These are phyloP conservation scores for Aspidiotus destructor DNA, from an alignment of 2,888 invertebrate species.

Conservation along the genomic window DNA sequence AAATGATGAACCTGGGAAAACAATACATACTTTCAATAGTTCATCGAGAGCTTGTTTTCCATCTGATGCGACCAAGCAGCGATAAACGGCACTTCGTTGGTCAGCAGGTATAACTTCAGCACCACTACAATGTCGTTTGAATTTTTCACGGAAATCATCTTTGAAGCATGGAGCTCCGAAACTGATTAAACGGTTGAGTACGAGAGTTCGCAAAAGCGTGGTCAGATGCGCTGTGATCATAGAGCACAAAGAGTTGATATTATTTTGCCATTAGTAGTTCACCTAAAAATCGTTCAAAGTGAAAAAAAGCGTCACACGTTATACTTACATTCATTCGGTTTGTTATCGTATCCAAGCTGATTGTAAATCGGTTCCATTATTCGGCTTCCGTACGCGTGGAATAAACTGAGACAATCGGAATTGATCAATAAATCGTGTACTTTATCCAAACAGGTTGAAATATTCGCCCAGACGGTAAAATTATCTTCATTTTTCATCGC, in stretches of 20 bases:
- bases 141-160: constrained; percentile 63
- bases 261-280: neutral
- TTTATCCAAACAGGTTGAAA: constrained; percentile 67
- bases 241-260: neutral
- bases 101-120: constrained; percentile 65
- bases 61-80: constrained; percentile 65
- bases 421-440: constrained; percentile 67
- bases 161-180: constrained; percentile 70
- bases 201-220: constrained; percentile 72
- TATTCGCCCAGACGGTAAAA: constrained; percentile 81
- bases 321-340: constrained; percentile 59
- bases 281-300: too few species aligned
- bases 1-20: too few species aligned
- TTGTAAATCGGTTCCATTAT: constrained; percentile 62
- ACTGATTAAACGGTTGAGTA: constrained; percentile 70
- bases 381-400: constrained; percentile 63
- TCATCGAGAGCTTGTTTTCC: constrained; percentile 61
- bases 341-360: constrained; percentile 76
- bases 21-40: constrained; percentile 53
- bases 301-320: too few species aligned
- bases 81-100: constrained; percentile 75
- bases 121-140: constrained; percentile 53
- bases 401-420: constrained; percentile 62
- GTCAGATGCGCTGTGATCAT: constrained; percentile 56
- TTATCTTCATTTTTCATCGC: constrained; percentile 78